A percentile compares a stretch with the other conserved stretches of the same genome.
Conservation (phyloP, 2,113 vertebrate genomes). For the Rhinoptilus africanus region DNA sequence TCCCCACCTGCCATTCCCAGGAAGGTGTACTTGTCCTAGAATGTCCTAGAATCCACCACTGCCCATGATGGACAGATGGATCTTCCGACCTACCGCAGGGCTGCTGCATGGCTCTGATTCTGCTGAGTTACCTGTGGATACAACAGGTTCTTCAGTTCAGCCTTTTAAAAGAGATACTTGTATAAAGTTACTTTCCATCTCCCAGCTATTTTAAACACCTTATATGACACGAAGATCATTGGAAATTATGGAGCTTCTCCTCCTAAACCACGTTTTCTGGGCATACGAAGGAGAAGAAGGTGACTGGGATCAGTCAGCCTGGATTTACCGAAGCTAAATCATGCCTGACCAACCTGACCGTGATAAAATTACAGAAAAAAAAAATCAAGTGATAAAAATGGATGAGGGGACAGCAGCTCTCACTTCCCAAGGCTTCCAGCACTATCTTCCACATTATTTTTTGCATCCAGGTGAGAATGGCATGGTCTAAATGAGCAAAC, state of each 20-base stretch:
- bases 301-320: not conserved
- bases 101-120: not conserved
- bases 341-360: not conserved
- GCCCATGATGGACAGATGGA: not conserved
- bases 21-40: not conserved
- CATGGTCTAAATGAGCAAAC: not conserved
- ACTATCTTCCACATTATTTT: not conserved
- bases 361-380: not conserved
- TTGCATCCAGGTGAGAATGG: not conserved
- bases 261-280: not conserved
- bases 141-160: not conserved
- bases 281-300: not conserved
- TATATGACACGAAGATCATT: not conserved
- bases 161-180: not conserved
- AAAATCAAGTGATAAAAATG: not conserved
- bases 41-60: too few species aligned
- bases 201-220: not conserved
- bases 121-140: rapidly evolving
- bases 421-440: not conserved
- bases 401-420: not conserved
- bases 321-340: not conserved
- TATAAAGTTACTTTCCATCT: not conserved
- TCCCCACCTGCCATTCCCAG: not conserved
- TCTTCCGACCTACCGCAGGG: not conserved
- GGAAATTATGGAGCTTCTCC: not conserved